Evolutionary conservation across 1,140 invertebrate genomes (phyloP), one percentile per base, ranked within the genome.

Genomic region (Calycopis cecrops): DNA sequence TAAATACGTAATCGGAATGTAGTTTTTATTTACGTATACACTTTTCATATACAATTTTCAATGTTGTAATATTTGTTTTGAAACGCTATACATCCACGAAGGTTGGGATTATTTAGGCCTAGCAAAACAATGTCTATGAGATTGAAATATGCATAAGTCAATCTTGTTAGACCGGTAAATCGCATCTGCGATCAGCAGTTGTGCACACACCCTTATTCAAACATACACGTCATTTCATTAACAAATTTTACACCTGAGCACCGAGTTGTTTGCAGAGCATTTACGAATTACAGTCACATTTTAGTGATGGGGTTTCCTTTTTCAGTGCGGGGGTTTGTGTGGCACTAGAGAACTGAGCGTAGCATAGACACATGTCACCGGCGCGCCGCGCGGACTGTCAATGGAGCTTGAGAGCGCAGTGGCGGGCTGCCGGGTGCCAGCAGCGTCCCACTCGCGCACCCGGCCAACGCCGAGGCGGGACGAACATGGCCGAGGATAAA

Each of bases 371-470:
- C 66, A 69, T 84, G 72, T 69, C 67, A 69, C 68, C 78, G 71
- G 67, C 73, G 72, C 73, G 70, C 71, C 76, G 75, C 78, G 76
- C 78, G 80, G 79, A 86, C 83, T 86, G 73, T 85, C 79, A 86
- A 85, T 86, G 83, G 73, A 71, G 52, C 59, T 50, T 47, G 57
- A 60, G 63, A 71, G 69, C 71, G 67, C 71, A 71, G 75, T 47
- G 42, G 52, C 37, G 55, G 56, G 59, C n/a, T 63, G 59, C 65
- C 67, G 60, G 62, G 59, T 49, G 59, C 57, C 57, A 48, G 52
- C 49, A 54, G 64, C 65, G 60, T 75, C 77, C 66, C 73, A 61
- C 76, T 75, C 75, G 65, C 67, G 60, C 67, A 59, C 71, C 65
- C 67, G 69, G 69, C 71, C 69, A 42, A 14, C 55, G 67, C 78